Evolutionary conservation across 2,113 vertebrate genomes (phyloP), one percentile per base, ranked within the genome.

Genomic region (Mugil cephalus): DNA sequence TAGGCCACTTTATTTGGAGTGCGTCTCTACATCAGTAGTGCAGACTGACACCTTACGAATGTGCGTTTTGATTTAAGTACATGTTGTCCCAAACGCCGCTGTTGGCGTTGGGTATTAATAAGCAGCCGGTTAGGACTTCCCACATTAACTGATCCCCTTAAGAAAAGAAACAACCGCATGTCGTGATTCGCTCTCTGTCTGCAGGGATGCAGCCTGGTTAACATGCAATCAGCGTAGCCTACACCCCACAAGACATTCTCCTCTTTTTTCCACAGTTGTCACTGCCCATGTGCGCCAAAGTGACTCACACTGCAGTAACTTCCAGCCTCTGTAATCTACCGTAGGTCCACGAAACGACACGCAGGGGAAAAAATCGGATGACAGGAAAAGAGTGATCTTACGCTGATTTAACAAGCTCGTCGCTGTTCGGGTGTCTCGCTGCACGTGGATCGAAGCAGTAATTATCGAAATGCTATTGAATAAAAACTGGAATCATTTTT

Each of bases 281-380:
- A 86, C 89, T 93, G 88, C 93, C 90, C 92, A 93, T 93, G 93
- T 94, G 93, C 91, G 93, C 92, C 85, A 93, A 93, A 93, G 93
- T 95, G 94, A 95, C 91, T 95, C 94, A 94, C 94, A 93, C 94
- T 95, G 94, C 94, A 95, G 94, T 82, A 94, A 94, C 90, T 94
- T 93, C 85, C 74, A 92, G 82, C 84, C 65, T 77, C 87, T 84
- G 77, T 83, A 65, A 82, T 82, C 87, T 87, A 87, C 90, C 90
- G 93, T 92, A 92, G 4, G 76, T 58, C 58, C 77, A 64, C 70
- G 54, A 87, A 60, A 71, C 18, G 79, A 39, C 80, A 76, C 91
- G 90, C 89, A 89, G 52, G 30, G n/a, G 13, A 60, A 80, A 69
- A 3, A 48, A 56, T 24, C 15, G 9, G 35, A 12, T 69, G 34